Evolutionary conservation across 2,113 vertebrate genomes (phyloP), one percentile per base, ranked within the genome.

Genomic region (Toxotes jaculatrix): DNA sequence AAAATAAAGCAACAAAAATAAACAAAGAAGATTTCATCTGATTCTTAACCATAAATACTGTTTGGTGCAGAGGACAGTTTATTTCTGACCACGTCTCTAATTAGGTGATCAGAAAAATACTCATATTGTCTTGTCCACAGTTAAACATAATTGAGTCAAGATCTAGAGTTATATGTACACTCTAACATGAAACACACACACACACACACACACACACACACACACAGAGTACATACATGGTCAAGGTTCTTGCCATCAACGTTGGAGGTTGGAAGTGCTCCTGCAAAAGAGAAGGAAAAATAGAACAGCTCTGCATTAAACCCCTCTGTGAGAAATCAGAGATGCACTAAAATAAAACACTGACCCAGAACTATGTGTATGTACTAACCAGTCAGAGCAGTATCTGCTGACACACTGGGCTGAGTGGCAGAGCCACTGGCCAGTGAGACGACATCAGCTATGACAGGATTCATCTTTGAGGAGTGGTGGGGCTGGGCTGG

Each of bases 361-460:
- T 36, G 59, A 43, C 40, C 16, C 43, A 19, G 23, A 8, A 4
- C 12, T 69, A 3, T 42, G 27, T 67, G 49, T 45, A 21, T 56
- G 14, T 19, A 89, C 90, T 82, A 6, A 99, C 98, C 98, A 92
- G 97, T 97, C 91, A 98, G 95, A 77, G 97, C 95, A 19, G 95
- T 96, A 89, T 96, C 97, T 84, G 96, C 97, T 75, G 96, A 96
- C 57, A 95, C 95, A 0, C 93, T 96, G 84, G 97, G 97, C 91
- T 98, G 97, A 86, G 96, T 94, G 86, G 96, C 96, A 42, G 98
- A 97, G 55, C 97, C 94, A 67, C 96, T 98, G 43, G 97, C 97
- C 76, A 99, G 94, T 40, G 97, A 99, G 23, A 99, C 97, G 2
- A 98, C 97, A 13, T 97, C 98, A 77, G 97, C 98, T 83, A 99